phyloP scores from a whole-genome alignment of 2,797 vertebrate species.

The Australoheros facetus region DNA sequence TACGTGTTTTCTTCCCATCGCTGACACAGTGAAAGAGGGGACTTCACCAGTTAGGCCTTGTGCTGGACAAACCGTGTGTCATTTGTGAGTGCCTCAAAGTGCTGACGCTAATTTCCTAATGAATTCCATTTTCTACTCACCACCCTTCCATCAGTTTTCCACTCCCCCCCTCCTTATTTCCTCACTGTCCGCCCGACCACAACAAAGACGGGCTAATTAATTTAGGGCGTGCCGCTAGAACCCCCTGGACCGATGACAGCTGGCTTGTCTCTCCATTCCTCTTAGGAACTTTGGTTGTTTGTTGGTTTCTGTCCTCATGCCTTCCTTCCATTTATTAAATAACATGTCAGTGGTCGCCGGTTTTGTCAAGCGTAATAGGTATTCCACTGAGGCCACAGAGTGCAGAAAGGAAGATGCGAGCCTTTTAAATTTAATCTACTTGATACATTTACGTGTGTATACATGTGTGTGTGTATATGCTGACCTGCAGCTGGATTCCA shows the following conservation, averaged over 20 bases:
- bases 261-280: constrained; percentile 77
- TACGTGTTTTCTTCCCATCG: constrained; percentile 17
- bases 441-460: constrained; percentile 54
- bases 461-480: constrained; percentile 55
- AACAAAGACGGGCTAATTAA: constrained; percentile 87
- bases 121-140: constrained; percentile 86
- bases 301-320: constrained; percentile 74
- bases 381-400: constrained; percentile 77
- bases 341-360: constrained; percentile 83
- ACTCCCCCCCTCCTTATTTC: constrained; percentile 58
- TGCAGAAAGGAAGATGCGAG: constrained; percentile 68
- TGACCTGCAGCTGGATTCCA: constrained; percentile 67
- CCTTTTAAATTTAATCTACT: constrained; percentile 81
- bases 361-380: constrained; percentile 83
- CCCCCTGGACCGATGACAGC: constrained; percentile 82
- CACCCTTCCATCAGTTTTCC: constrained; percentile 70
- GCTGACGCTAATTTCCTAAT: constrained; percentile 91
- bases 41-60: constrained; percentile 37
- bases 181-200: constrained; percentile 74
- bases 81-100: constrained; percentile 81
- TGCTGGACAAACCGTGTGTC: constrained; percentile 78
- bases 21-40: constrained; percentile 36
- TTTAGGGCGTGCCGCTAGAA: constrained; percentile 79
- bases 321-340: constrained; percentile 84
- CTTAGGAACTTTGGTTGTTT: constrained; percentile 79